Percentiles rank a stretch among this genome's conserved stretches.
Conservation (phyloP, 2,797 vertebrate species). For the Chelidonichthys spinosus region DNA sequence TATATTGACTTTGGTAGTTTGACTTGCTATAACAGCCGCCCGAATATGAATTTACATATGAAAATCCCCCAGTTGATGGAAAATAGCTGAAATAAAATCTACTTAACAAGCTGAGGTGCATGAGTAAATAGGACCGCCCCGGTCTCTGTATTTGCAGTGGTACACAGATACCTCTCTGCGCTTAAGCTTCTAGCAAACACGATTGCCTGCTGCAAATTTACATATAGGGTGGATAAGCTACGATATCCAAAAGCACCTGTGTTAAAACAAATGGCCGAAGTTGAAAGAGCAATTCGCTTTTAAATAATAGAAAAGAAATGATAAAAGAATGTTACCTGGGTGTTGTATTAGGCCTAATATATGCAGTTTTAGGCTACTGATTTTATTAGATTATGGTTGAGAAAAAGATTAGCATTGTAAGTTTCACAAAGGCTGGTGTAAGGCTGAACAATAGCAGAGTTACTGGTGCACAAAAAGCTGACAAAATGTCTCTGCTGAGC, state of each 20-base stretch:
- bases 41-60: slow-evolving; percentile 20
- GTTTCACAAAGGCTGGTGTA: slow-evolving; percentile 7
- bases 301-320: not conserved
- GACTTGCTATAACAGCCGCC: slow-evolving; percentile 5
- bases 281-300: not conserved
- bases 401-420: slow-evolving; percentile 13
- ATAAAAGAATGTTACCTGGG: not conserved
- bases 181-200: slow-evolving; percentile 63
- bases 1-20: slow-evolving; percentile 28
- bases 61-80: slow-evolving; percentile 20
- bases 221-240: slow-evolving; percentile 42
- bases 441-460: slow-evolving; percentile 40
- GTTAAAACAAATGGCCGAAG: not conserved
- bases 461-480: slow-evolving; percentile 57
- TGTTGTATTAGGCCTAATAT: not conserved
- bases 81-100: slow-evolving; percentile 50
- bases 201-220: slow-evolving; percentile 55
- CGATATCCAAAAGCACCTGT: slow-evolving; percentile 6
- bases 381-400: not conserved
- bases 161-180: slow-evolving; percentile 41
- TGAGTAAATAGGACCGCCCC: slow-evolving; percentile 43
- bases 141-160: slow-evolving; percentile 52
- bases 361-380: not conserved
- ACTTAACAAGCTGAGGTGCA: slow-evolving; percentile 53
- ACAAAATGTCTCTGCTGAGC: slow-evolving; percentile 85